Conservation (phyloP, 2,888 invertebrate genomes). For the Callimorpha dominula region DNA sequence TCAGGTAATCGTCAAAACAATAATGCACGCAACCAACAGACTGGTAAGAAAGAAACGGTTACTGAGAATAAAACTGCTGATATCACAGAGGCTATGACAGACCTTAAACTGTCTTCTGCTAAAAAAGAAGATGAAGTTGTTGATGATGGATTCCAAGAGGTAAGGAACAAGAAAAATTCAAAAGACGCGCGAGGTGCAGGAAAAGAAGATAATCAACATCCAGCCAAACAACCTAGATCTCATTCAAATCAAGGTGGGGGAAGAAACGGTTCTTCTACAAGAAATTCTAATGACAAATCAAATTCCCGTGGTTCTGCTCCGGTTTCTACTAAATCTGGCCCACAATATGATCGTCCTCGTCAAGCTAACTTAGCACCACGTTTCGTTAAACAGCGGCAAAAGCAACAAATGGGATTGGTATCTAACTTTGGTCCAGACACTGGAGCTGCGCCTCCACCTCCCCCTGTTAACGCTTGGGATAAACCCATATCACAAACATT, state of each 20-base stretch:
- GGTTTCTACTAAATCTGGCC: slow-evolving; percentile 67
- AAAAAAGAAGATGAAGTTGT: slow-evolving; percentile 85
- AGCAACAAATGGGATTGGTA: slow-evolving; percentile 80
- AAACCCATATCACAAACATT: slow-evolving; percentile 92
- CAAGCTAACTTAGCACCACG: slow-evolving; percentile 91
- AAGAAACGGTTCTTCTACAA: slow-evolving; percentile 77
- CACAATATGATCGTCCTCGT: slow-evolving; percentile 83
- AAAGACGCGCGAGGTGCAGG: slow-evolving; percentile 85
- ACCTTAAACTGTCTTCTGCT: slow-evolving; percentile 70
- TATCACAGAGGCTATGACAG: slow-evolving; percentile 77
- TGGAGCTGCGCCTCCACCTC: slow-evolving; percentile 88
- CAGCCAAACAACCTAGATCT: slow-evolving; percentile 77
- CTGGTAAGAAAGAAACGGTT: slow-evolving; percentile 68
- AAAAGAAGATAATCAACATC: slow-evolving; percentile 74
- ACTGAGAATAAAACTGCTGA: slow-evolving; percentile 74
- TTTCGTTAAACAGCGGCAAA: slow-evolving; percentile 91
- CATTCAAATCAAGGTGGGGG: slow-evolving; percentile 80
- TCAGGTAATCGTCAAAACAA: slow-evolving; percentile 70
- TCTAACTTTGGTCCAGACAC: slow-evolving; percentile 83
- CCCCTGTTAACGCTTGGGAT: slow-evolving; percentile 94
- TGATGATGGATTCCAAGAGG: slow-evolving; percentile 94
- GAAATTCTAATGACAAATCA: slow-evolving; percentile 77
- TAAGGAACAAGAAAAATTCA: slow-evolving; percentile 92
- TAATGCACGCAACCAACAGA: slow-evolving; percentile 67
- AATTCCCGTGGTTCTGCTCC: slow-evolving; percentile 72